Evolutionary conservation across 1,140 invertebrate genomes (phyloP), one percentile per base, ranked within the genome.

Genomic region (Euschistus heros): DNA sequence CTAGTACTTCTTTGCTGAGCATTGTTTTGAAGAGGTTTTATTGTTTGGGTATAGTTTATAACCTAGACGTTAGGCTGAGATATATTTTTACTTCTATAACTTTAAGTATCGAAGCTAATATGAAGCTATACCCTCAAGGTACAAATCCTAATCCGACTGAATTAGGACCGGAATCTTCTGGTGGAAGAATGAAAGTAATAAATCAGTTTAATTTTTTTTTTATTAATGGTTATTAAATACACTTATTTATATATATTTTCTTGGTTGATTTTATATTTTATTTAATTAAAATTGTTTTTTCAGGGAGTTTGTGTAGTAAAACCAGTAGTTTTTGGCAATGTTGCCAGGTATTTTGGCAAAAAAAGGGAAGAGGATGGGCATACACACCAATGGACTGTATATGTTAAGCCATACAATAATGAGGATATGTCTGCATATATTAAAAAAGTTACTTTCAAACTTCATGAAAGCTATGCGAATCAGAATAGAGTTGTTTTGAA

Each of bases 281-380:
- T 22, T 44, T 62, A 17, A 44, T 62, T 20, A 17, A 18, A 15
- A 62, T 54, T n/a, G 63, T 69, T 63, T 68, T 78, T 76, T 42
- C 68, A 96, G 87, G 94, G 93, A 57, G 75, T 94, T 2, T 88
- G 86, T 4, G 88, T 98, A 69, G 83, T 98, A 0, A 99, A 99
- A 74, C 93, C 96, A 18, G 89, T 99, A 73, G 86, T 99, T 5
- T 98, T 96, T 77, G 97, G 97, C 4, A 99, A 99, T 75, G 81
- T 94, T 65, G 93, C 97, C 0, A 79, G 91, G 67, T 94, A 94
- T 74, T 97, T 99, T 80, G 94, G 94, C 0, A 92, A 96, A 72
- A 99, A 98, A 76, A 81, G 95, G n/a, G 94, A 97, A 74, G 92
- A 95, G 76, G 95, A 99, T 81, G 94, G 95, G 0, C 97, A 99